These are phyloP conservation scores for Mastomys coucha DNA, from an alignment of 2,113 vertebrate species.

Conservation along the genomic window DNA sequence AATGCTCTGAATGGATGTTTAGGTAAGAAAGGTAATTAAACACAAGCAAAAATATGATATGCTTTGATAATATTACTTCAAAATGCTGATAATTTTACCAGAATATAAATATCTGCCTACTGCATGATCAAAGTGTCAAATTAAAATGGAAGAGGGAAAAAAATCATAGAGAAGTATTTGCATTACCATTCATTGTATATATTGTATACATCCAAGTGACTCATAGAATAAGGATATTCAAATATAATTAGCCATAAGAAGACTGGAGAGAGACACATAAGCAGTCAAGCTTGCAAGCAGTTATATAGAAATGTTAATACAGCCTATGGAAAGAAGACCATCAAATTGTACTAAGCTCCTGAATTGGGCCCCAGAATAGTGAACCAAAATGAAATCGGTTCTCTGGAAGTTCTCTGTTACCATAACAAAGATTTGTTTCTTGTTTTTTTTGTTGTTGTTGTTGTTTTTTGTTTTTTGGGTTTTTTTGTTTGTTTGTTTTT, in stretches of 20 bases:
- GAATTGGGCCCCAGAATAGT: neutral
- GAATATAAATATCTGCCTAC: neutral
- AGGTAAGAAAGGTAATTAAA: constrained; percentile 40
- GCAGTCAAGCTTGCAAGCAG: neutral
- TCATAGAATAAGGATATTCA: neutral
- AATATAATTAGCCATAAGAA: neutral
- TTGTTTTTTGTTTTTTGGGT: neutral
- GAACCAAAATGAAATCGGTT: neutral
- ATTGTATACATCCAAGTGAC: neutral
- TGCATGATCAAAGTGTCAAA: neutral
- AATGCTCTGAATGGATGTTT: constrained; percentile 35
- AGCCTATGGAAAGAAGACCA: neutral
- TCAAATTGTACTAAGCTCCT: neutral
- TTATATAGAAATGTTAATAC: neutral
- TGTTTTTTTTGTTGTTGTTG: too few relatives aligned
- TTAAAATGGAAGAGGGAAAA: neutral
- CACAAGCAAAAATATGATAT: constrained; percentile 45
- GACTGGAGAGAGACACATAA: neutral
- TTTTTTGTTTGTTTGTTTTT: neutral
- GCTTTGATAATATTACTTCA: constrained; percentile 60
- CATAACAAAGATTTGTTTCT: neutral
- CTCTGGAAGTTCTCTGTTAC: neutral
- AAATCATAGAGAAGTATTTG: neutral
- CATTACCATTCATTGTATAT: neutral
- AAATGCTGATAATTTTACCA: neutral